These are phyloP conservation scores for Cyanoramphus novaezelandiae DNA, from an alignment of 2,113 vertebrate genomes.

Conservation along the genomic window DNA sequence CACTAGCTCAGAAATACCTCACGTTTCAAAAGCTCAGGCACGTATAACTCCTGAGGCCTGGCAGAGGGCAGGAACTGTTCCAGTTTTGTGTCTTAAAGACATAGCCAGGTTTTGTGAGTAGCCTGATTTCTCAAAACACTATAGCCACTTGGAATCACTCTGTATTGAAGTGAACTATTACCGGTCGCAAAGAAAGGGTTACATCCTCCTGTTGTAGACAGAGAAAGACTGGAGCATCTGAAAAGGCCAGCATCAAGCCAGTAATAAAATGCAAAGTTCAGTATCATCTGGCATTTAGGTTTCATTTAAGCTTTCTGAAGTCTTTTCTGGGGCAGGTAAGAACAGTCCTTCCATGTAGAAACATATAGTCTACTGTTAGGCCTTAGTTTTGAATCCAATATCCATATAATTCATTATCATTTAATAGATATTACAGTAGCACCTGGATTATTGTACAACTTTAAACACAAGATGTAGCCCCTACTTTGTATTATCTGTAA, in stretches of 20 bases:
- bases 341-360: not conserved
- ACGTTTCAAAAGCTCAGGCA: not conserved
- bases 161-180: not conserved
- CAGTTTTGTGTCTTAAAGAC: not conserved
- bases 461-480: not conserved
- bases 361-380: not conserved
- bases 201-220: not conserved
- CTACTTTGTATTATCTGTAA: not conserved
- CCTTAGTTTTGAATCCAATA: not conserved
- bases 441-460: slow-evolving; percentile 28
- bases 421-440: slow-evolving; percentile 9
- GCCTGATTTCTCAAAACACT: not conserved
- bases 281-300: not conserved
- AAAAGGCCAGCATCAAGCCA: not conserved
- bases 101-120: not conserved
- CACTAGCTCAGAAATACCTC: not conserved
- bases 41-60: accelerated
- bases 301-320: not conserved
- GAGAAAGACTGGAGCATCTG: not conserved
- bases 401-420: not conserved
- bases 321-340: not conserved
- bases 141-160: not conserved
- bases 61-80: not conserved
- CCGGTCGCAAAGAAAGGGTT: not conserved
- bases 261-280: not conserved